A percentile compares a stretch with the other conserved stretches of the same genome.
Conservation (phyloP, 1,140 invertebrate genomes). For the Pogonomyrmex californicus region DNA sequence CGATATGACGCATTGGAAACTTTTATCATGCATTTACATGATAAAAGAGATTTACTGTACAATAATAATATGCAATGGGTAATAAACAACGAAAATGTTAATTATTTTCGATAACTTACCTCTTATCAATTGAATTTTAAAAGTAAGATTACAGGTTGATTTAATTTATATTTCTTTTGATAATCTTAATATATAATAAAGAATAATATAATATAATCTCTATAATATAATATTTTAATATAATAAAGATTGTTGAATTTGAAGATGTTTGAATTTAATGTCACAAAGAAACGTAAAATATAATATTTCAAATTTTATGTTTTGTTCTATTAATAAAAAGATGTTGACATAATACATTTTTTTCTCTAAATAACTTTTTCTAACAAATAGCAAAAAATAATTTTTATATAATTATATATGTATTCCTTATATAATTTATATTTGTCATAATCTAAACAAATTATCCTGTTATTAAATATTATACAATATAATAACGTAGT, state of each 20-base stretch:
- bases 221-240: too few relatives aligned
- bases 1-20: not conserved
- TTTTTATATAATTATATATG: not conserved
- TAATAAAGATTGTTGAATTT: not conserved
- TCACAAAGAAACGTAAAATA: not conserved
- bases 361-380: not conserved
- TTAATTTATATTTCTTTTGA: not conserved
- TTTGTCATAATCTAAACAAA: not conserved
- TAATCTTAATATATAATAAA: not conserved
- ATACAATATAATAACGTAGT: too few relatives aligned
- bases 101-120: slow-evolving; percentile 8
- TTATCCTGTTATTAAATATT: too few relatives aligned
- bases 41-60: not conserved
- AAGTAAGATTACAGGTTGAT: slow-evolving; percentile 9
- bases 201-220: too few relatives aligned
- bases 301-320: not conserved
- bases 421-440: not conserved
- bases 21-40: not conserved
- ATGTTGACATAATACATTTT: not conserved
- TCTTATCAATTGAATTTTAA: slow-evolving; percentile 7
- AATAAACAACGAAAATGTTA: not conserved
- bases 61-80: not conserved
- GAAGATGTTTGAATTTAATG: not conserved
- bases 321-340: not conserved
- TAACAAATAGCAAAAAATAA: not conserved